Evolutionary conservation across 2,888 invertebrate species (phyloP), one percentile per base, ranked within the genome.

Genomic region (Cecidostiba fungosa): DNA sequence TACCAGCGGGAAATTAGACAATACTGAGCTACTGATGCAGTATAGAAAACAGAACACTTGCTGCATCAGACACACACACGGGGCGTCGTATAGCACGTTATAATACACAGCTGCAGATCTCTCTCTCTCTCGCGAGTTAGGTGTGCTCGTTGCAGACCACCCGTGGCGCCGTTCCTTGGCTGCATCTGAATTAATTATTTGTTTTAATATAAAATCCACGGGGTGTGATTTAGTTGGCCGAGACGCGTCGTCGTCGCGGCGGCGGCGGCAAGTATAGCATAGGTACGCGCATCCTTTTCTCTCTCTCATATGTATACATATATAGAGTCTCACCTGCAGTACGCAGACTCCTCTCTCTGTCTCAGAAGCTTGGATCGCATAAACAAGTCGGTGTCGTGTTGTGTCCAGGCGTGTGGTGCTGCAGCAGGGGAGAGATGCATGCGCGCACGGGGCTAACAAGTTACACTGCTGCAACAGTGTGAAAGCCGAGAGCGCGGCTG

Each of bases 161-260:
- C 93, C 92, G 93, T 90, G 88, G 92, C 77, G 92, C 84, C 89
- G 4, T 50, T 19, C 50, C 8, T 2, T 62, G 87, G 87, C 91
- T 39, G 82, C 90, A 92, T 91, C 91, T 90, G 92, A 93, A 93
- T 93, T 93, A 93, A 93, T 93, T 92, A 93, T 93, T 93, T 93
- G 92, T 92, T 93, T 93, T 92, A 93, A 93, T 93, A 92, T 93
- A 91, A 92, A 92, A 92, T 92, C 92, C 91, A 90, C 91, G 90
- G 92, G 92, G 91, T 91, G 92, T 93, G 92, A 93, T 93, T 92
- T 93, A 93, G 91, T 91, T 91, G 90, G 78, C 91, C 92, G 43
- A 43, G 43, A 39, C 39, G 39, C 39, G 39, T 12, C 12, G 12
- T 43, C 43, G 91, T 90, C 90, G 90, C 91, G 87, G 90, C 91